Conservation (phyloP, 2,888 invertebrate genomes). For the Chalcosyrphus nemorum region DNA sequence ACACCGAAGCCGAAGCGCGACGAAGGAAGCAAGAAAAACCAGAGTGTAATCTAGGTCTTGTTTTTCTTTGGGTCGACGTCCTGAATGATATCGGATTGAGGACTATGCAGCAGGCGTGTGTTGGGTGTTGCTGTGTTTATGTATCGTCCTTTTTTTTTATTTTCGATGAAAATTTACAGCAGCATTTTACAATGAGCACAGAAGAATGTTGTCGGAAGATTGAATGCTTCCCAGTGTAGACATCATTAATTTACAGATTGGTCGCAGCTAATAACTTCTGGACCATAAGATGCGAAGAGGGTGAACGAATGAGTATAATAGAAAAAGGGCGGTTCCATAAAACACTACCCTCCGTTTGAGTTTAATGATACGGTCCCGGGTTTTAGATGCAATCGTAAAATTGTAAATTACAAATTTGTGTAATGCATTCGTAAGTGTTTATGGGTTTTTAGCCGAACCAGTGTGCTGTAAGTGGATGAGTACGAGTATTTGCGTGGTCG, state of each 20-base stretch:
- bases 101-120: neutral
- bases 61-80: conserved; percentile 67
- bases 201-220: neutral
- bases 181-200: neutral
- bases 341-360: neutral
- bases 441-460: conserved; percentile 21
- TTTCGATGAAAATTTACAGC: conserved; percentile 40
- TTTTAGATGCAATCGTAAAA: conserved; percentile 26
- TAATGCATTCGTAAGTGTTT: conserved; percentile 51
- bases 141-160: conserved; percentile 31
- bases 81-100: conserved; percentile 53
- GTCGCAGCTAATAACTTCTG: conserved; percentile 61
- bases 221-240: conserved; percentile 29
- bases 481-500: neutral
- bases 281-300: conserved; percentile 19
- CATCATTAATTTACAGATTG: conserved; percentile 54
- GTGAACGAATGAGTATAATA: neutral
- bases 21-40: conserved; percentile 48
- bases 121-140: neutral
- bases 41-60: conserved; percentile 65
- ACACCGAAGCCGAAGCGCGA: conserved; percentile 8
- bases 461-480: conserved; percentile 3
- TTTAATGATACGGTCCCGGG: neutral
- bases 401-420: conserved; percentile 47
- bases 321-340: neutral